These are phyloP conservation scores for Stichopus chloronotus DNA, from an alignment of 35 echinoderm and acorn worm genomes.

Conservation along the genomic window DNA sequence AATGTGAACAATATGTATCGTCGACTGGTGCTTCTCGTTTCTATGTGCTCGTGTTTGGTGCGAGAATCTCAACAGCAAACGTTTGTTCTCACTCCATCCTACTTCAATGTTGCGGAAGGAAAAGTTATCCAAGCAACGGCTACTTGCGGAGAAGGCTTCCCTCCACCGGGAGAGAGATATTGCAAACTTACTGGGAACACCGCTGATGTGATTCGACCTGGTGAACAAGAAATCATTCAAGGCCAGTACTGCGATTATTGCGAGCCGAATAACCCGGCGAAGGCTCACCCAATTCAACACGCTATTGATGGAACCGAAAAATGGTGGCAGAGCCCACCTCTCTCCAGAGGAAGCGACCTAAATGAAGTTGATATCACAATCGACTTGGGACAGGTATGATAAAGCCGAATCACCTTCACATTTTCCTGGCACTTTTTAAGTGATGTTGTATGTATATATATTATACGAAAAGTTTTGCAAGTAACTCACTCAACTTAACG, in stretches of 20 bases:
- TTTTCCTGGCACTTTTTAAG: neutral
- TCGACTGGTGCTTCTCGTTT: neutral
- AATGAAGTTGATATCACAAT: slow-evolving; percentile 95
- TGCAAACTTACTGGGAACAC: slow-evolving; percentile 99
- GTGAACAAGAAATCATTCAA: slow-evolving; percentile 69
- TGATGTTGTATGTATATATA: neutral
- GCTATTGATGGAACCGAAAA: slow-evolving; percentile 95
- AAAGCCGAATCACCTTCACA: neutral
- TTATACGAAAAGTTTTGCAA: too few species aligned
- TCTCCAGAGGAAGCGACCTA: slow-evolving; percentile 68
- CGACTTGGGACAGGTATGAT: slow-evolving; percentile 92
- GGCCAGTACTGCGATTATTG: slow-evolving; percentile 98
- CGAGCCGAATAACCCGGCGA: slow-evolving; percentile 52
- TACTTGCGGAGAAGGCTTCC: slow-evolving; percentile 90
- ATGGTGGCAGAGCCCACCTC: slow-evolving; percentile 99
- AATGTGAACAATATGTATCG: neutral
- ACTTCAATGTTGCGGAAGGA: slow-evolving; percentile 94
- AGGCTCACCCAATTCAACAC: slow-evolving; percentile 80
- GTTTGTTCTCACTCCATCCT: slow-evolving; percentile 66
- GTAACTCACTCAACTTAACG: too few species aligned
- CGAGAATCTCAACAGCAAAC: slow-evolving; percentile 15
- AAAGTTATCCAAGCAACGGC: slow-evolving; percentile 82
- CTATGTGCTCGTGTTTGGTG: neutral
- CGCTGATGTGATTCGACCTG: slow-evolving; percentile 72
- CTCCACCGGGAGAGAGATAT: slow-evolving; percentile 64